phyloP scores from a whole-genome alignment of 2,113 vertebrate species.

The Nycticorax nycticorax region DNA sequence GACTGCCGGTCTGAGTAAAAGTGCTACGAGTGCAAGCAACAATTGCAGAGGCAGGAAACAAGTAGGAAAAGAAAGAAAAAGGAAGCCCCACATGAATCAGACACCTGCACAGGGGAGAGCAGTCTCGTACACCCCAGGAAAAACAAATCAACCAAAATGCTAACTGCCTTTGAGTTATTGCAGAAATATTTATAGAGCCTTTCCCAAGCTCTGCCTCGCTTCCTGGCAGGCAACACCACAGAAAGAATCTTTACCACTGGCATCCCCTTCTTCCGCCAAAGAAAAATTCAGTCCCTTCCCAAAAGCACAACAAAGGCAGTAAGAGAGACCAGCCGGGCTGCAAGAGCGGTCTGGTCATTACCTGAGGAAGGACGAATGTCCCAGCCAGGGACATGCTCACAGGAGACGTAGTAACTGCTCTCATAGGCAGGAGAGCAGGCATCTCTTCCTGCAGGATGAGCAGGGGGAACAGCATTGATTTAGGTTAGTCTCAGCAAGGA shows the following conservation, averaged over 20 bases:
- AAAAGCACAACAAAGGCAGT: not conserved
- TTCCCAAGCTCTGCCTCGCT: conserved; percentile 36
- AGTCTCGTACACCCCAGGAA: conserved; percentile 38
- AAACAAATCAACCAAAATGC: conserved; percentile 39
- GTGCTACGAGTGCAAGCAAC: conserved; percentile 21
- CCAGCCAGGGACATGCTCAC: not conserved
- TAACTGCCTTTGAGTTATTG: conserved; percentile 41
- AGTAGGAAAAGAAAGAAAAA: conserved; percentile 61
- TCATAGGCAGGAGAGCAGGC: not conserved
- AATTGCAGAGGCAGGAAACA: conserved; percentile 57
- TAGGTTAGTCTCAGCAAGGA: not conserved
- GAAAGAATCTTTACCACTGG: conserved; percentile 46
- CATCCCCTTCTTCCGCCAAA: conserved; percentile 15
- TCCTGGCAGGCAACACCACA: conserved; percentile 53
- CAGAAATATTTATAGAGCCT: conserved; percentile 56
- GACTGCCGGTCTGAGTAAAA: conserved; percentile 31
- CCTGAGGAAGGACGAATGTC: not conserved
- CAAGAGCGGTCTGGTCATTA: not conserved
- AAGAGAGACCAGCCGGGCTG: not conserved
- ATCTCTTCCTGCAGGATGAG: not conserved
- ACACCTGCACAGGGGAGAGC: conserved; percentile 36
- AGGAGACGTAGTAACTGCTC: not conserved
- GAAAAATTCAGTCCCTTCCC: not conserved
- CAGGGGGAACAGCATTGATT: not conserved
- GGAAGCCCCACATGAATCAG: conserved; percentile 29